These are phyloP conservation scores for Sicus ferrugineus DNA, from an alignment of 2,888 invertebrate genomes.

Conservation along the genomic window DNA sequence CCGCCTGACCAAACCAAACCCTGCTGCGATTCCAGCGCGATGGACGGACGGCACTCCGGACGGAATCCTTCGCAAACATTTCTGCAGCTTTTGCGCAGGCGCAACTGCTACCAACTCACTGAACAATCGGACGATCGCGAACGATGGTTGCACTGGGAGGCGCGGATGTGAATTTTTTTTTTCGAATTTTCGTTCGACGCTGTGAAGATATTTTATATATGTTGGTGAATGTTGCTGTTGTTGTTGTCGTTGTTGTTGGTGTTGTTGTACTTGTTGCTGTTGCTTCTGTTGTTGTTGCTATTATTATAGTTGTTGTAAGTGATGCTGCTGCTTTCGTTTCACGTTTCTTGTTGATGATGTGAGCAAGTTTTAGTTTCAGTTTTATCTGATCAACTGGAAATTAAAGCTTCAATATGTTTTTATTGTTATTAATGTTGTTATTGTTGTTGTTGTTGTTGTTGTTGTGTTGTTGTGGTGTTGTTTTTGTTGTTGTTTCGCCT, in stretches of 20 bases:
- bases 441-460: neutral
- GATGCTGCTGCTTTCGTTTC: neutral
- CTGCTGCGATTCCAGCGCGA: neutral
- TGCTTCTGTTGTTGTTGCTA: slow-evolving; percentile 1
- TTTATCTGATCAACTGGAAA: slow-evolving; percentile 33
- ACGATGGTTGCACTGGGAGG: neutral
- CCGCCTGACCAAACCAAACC: neutral
- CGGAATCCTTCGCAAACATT: neutral
- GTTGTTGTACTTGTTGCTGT: slow-evolving; percentile 39
- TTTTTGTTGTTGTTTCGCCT: neutral
- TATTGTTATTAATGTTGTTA: slow-evolving; percentile 12
- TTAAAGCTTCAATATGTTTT: slow-evolving; percentile 25
- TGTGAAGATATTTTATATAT: neutral
- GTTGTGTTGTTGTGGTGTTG: slow-evolving; percentile 7
- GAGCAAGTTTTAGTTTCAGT: slow-evolving; percentile 22
- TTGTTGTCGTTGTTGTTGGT: slow-evolving; percentile 39
- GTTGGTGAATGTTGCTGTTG: slow-evolving; percentile 25
- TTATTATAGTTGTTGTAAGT: slow-evolving; percentile 1
- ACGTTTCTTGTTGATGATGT: neutral
- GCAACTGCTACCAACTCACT: slow-evolving; percentile 24
- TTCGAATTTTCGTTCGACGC: too few species aligned
- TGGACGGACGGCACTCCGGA: neutral
- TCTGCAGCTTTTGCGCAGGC: slow-evolving; percentile 18
- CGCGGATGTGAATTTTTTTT: neutral
- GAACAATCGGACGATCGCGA: slow-evolving; percentile 1